phyloP scores from a whole-genome alignment of 2,888 invertebrate genomes.

The Lasioglossum leucozonium region DNA sequence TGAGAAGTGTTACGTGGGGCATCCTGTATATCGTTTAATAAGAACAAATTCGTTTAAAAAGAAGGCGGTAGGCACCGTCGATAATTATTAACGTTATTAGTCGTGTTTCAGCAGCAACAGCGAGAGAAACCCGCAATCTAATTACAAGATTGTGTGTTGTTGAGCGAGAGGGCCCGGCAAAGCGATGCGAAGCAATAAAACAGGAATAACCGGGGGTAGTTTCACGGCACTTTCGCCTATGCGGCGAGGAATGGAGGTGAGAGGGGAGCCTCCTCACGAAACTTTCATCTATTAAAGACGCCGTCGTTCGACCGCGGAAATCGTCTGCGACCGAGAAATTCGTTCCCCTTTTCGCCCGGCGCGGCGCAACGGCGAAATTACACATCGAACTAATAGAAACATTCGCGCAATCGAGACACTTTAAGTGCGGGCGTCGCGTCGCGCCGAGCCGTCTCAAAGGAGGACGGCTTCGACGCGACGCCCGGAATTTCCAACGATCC shows the following conservation, averaged over 20 bases:
- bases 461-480: conserved; percentile 4
- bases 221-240: neutral
- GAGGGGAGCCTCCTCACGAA: neutral
- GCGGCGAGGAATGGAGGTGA: too few relatives aligned
- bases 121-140: neutral
- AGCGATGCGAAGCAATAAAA: neutral
- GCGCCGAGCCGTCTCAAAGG: conserved; percentile 24
- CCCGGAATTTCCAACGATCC: conserved; percentile 17
- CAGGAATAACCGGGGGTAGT: conserved; percentile 1
- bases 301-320: neutral
- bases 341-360: neutral
- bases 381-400: conserved; percentile 22
- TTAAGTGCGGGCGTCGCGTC: neutral
- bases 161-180: neutral
- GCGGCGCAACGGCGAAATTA: too few relatives aligned
- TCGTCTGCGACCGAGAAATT: neutral
- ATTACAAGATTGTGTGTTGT: conserved; percentile 2
- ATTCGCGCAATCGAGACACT: conserved; percentile 20
- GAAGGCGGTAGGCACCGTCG: neutral
- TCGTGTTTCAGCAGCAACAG: neutral
- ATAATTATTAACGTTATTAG: neutral
- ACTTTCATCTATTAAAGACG: neutral
- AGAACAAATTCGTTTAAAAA: too few relatives aligned
- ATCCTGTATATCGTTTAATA: too few relatives aligned
- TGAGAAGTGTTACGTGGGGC: too few relatives aligned